phyloP scores from a whole-genome alignment of 2,888 invertebrate genomes.

The Catonia carolina region DNA sequence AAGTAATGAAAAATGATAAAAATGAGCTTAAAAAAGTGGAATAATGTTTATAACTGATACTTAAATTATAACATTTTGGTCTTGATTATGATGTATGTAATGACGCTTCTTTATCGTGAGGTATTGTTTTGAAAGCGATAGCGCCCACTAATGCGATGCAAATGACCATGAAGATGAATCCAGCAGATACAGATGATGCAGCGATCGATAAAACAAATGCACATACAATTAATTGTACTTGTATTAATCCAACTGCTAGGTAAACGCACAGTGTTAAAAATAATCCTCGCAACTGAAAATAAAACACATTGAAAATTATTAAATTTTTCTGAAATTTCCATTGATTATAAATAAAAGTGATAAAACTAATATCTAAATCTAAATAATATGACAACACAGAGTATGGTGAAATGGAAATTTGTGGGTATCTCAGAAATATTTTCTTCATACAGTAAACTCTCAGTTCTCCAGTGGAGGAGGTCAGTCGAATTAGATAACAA shows the following conservation, averaged over 20 bases:
- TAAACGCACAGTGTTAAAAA: background rate
- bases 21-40: too few relatives aligned
- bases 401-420: background rate
- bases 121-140: conserved; percentile 4
- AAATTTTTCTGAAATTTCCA: background rate
- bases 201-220: background rate
- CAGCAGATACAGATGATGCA: background rate
- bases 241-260: background rate
- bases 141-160: background rate
- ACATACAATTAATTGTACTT: background rate
- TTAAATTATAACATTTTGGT: too few relatives aligned
- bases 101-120: background rate
- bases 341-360: too few relatives aligned
- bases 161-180: background rate
- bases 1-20: too few relatives aligned
- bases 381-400: too few relatives aligned
- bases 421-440: too few relatives aligned
- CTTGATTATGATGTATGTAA: too few relatives aligned
- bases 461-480: too few relatives aligned
- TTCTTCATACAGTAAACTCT: too few relatives aligned
- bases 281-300: background rate
- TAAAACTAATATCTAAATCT: too few relatives aligned
- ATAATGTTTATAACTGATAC: too few relatives aligned
- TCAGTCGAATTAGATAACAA: too few relatives aligned
- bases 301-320: background rate